Conservation (phyloP, 2,888 invertebrate genomes). For the Leptarthrus brevirostris region DNA sequence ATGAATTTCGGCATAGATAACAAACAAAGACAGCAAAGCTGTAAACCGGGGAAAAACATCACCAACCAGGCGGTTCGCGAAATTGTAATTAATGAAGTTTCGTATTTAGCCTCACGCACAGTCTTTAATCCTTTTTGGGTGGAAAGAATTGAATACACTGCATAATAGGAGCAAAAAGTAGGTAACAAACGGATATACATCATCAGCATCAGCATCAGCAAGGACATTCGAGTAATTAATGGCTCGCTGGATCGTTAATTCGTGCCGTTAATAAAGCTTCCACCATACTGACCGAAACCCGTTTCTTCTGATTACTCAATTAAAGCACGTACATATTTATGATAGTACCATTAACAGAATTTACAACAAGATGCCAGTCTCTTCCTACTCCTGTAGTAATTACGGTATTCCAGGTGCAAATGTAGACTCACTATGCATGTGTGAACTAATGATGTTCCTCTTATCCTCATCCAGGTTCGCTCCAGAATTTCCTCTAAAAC, state of each 20-base stretch:
- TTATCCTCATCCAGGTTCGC: not conserved
- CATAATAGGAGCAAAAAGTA: not conserved
- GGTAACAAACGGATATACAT: not conserved
- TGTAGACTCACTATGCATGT: not conserved
- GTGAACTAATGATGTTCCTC: not conserved
- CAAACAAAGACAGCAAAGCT: not conserved
- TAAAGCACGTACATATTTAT: not conserved
- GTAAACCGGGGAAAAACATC: not conserved
- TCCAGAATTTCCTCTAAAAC: not conserved
- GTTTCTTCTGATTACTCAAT: conserved; percentile 23
- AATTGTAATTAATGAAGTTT: conserved; percentile 26
- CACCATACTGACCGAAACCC: conserved; percentile 16
- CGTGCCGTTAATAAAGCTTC: conserved; percentile 29
- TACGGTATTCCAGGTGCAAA: conserved; percentile 26
- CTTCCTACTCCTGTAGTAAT: not conserved
- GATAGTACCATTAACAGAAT: conserved; percentile 8
- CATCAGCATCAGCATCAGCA: not conserved
- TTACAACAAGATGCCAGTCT: not conserved
- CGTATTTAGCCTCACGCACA: not conserved
- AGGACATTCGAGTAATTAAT: conserved; percentile 18
- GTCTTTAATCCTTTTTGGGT: conserved; percentile 18
- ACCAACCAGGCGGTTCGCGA: conserved; percentile 1
- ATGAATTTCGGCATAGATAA: not conserved
- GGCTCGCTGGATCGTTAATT: conserved; percentile 28
- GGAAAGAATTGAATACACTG: not conserved